Conservation (phyloP, 2,113 vertebrate species). For the Isichthys henryi region DNA sequence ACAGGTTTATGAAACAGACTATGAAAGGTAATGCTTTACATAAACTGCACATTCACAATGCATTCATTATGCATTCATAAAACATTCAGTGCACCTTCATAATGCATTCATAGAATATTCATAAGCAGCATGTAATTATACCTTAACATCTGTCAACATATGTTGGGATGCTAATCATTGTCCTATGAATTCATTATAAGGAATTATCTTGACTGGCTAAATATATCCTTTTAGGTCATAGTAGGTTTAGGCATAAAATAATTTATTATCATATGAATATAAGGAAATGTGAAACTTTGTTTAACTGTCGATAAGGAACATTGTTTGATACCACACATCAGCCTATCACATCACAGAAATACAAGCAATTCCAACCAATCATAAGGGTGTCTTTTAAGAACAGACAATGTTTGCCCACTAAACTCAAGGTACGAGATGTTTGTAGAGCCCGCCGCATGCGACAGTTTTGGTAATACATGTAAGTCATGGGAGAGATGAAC, state of each 20-base stretch:
- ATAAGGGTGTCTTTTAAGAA: too few species aligned
- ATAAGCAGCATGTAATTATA: background rate
- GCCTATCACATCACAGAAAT: background rate
- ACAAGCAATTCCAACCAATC: too few species aligned
- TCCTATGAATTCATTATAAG: background rate
- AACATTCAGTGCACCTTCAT: background rate
- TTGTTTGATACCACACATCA: background rate
- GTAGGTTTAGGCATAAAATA: background rate
- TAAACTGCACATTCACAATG: background rate
- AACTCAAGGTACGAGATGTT: too few species aligned
- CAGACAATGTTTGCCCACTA: too few species aligned
- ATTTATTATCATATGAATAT: background rate
- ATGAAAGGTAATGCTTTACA: background rate
- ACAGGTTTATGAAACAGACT: background rate
- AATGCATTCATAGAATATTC: background rate
- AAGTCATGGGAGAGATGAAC: background rate
- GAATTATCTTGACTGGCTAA: background rate
- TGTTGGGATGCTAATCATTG: background rate
- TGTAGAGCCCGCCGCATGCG: too few species aligned
- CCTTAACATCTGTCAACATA: background rate
- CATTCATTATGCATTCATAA: background rate
- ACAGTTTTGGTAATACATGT: background rate
- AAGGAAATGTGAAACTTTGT: background rate
- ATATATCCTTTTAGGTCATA: background rate
- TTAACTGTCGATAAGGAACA: background rate